Percentiles rank a stretch among this genome's conserved stretches.
These are phyloP conservation scores for Allacma fusca DNA, from an alignment of 2,888 invertebrate genomes.

Conservation along the genomic window DNA sequence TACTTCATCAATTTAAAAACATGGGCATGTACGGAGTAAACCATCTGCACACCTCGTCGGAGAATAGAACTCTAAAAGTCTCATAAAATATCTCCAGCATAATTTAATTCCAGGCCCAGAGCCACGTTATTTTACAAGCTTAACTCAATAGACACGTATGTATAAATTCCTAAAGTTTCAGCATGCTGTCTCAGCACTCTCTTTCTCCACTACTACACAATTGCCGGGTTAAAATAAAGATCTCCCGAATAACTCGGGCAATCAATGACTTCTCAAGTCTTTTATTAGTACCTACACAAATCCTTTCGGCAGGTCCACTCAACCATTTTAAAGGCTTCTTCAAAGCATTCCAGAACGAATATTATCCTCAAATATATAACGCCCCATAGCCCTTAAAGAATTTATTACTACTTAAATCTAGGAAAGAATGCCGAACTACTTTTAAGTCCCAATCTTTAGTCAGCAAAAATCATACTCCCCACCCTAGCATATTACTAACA, in stretches of 20 bases:
- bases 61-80: no score
- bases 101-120: neutral
- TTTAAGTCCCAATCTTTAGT: no score
- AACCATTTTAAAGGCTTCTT: neutral
- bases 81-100: no score
- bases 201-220: neutral
- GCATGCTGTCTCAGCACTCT: neutral
- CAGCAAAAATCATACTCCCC: no score
- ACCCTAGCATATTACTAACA: no score
- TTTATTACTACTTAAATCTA: neutral
- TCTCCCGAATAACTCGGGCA: neutral
- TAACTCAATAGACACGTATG: neutral
- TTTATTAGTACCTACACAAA: neutral
- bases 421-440: no score
- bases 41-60: no score
- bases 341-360: neutral
- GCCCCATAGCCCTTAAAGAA: neutral
- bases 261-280: neutral
- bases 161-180: neutral
- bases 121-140: neutral
- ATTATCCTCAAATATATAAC: neutral
- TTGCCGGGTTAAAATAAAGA: neutral
- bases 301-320: neutral
- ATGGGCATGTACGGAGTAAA: no score
- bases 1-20: no score